phyloP scores from a whole-genome alignment of 2,113 vertebrate genomes.

The Sylvia atricapilla region DNA sequence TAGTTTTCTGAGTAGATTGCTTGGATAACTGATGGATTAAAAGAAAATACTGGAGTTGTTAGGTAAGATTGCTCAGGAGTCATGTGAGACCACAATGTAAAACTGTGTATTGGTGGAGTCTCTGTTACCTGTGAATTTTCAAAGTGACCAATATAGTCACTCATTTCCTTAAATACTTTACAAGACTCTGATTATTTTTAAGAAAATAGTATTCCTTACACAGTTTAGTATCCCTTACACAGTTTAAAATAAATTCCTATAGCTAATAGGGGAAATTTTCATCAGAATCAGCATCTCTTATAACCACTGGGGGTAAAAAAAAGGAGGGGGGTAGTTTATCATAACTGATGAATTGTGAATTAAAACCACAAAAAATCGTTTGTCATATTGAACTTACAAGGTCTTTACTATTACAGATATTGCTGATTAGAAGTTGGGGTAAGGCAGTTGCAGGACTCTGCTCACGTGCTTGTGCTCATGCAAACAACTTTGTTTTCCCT shows the following conservation, averaged over 20 bases:
- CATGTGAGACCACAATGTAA: neutral
- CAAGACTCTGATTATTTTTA: neutral
- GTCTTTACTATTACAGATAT: neutral
- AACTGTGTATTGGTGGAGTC: neutral
- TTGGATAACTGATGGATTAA: neutral
- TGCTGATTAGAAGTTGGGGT: neutral
- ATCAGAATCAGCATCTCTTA: neutral
- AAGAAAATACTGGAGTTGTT: neutral
- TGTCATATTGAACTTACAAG: neutral
- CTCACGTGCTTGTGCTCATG: neutral
- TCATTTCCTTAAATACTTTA: neutral
- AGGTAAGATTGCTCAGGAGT: neutral
- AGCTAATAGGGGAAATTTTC: neutral
- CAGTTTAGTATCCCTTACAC: neutral
- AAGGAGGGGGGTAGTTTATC: fast-evolving
- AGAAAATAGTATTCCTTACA: neutral
- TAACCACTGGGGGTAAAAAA: neutral
- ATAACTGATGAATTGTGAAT: neutral
- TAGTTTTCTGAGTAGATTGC: neutral
- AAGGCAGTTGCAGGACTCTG: neutral
- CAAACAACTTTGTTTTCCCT: neutral
- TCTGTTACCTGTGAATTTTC: neutral
- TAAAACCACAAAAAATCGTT: neutral
- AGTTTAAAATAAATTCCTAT: neutral
- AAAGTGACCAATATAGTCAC: neutral